Evolutionary conservation across 2,888 invertebrate genomes (phyloP), one percentile per base, ranked within the genome.

Genomic region (Mylabris sibirica): DNA sequence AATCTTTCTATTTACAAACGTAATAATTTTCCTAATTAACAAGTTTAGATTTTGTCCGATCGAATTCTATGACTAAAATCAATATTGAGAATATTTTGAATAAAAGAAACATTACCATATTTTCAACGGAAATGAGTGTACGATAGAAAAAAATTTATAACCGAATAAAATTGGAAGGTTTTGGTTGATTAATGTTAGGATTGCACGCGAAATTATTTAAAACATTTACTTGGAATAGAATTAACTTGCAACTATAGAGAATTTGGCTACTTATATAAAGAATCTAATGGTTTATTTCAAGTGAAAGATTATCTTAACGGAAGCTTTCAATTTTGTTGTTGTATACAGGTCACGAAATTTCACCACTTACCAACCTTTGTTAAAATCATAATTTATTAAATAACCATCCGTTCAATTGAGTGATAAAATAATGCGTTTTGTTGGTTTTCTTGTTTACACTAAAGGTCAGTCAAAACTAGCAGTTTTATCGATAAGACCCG

Each of bases 401-500:
- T 2, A 17, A 49, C 20, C 6, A 49, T 49, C 14, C 5, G 44
- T 8, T 49, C 3, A 20, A 2, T 17, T 17, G 1, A 49, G 6
- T 9, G 9, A 17, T 17, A 2, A 49, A 49, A 49, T 49, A 44
- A 44, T 3, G 20, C 9, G 9, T n/a, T 8, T 30, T 3, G 49
- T 49, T 38, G 2, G 11, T 17, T 5, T 44, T 17, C 44, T 22
- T 69, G 63, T 68, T 65, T 63, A 60, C 64, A 34, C 30, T 60
- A 49, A 69, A 69, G 69, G 69, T 66, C 59, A 60, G 49, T 60
- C 60, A 12, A 20, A 34, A 62, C 60, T 61, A n/a, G 20, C 20
- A 14, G 59, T 64, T 49, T 22, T 70, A 70, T 70, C 64, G 67
- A 67, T 70, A 62, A 44, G 14, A 62, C 38, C 34, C 59, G 3